Evolutionary conservation across 1,140 invertebrate genomes (phyloP), one percentile per base, ranked within the genome.

Genomic region (Caenorhabditis briggsae): DNA sequence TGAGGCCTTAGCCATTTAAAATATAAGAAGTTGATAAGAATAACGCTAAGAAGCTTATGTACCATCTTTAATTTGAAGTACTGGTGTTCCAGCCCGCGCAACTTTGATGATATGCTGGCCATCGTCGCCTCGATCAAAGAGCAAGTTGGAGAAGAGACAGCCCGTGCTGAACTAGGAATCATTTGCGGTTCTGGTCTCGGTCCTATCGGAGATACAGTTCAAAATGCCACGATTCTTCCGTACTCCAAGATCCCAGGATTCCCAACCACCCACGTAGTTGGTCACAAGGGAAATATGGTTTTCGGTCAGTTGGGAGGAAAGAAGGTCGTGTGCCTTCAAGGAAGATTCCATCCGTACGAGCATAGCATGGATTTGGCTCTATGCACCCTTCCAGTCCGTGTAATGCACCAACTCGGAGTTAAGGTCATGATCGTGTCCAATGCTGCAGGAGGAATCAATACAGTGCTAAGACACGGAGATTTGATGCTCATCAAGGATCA

Each of bases 401-500:
- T 92, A 12, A 92, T 92, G 91, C 89, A 90, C 41, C 64, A 89
- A 23, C 87, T 92, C 6, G 91, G 91, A 43, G 82, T 91, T 23
- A 88, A 87, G 53, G 92, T 90, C 46, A 65, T 92, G 56, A 86
- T 92, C 20, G 90, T 92, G 18, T 91, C 91, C 5, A 92, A 92
- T 74, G 91, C 91, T 8, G 91, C 91, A 20, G 91, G 94, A n/a
- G 92, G 93, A 11, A 87, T 92, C 61, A 93, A 92, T 88, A 53
- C 87, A 12, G 65, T 85, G 18, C 92, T 91, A 58, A 82, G 89
- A 56, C 88, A 88, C 64, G 92, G 92, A 11, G 92, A 93, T 88
- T 78, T 92, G 6, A 93, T 92, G 92, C 56, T 92, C 25, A 92
- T 92, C 87, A 92, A 92, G 84, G 92, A 92, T 82, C 92, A 93